Evolutionary conservation across 2,113 vertebrate species (phyloP).

Genomic region (Mastomys coucha): DNA sequence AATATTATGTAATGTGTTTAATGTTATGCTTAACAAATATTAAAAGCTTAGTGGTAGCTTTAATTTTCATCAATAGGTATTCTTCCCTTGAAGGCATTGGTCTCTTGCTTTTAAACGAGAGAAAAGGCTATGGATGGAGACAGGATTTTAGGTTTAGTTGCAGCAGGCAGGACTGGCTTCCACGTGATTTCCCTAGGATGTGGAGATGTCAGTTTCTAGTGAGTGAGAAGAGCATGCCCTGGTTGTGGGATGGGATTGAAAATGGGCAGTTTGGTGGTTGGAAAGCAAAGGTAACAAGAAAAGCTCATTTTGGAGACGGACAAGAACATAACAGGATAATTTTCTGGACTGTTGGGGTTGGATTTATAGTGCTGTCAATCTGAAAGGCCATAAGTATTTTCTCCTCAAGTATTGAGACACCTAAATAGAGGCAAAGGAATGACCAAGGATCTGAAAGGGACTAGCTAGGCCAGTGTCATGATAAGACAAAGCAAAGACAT

Average conservation of each 20-base stretch:
- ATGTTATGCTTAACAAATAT: neutral
- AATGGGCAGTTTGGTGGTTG: neutral
- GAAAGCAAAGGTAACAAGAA: slow-evolving; percentile 36
- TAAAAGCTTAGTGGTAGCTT: neutral
- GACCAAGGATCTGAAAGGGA: neutral
- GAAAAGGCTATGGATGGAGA: neutral
- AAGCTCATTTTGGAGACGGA: slow-evolving; percentile 7
- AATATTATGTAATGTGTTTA: neutral
- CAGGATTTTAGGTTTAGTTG: neutral
- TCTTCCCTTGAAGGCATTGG: neutral
- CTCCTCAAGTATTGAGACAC: neutral
- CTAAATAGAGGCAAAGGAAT: neutral
- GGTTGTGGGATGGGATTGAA: neutral
- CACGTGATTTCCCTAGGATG: neutral
- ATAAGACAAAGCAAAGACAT: neutral
- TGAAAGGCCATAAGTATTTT: neutral
- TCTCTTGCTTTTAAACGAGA: neutral
- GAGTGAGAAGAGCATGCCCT: neutral
- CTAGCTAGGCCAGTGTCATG: neutral
- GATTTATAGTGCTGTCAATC: neutral
- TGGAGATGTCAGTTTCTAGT: neutral
- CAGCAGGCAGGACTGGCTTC: neutral
- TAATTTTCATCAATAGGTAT: neutral
- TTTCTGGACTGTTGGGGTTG: neutral
- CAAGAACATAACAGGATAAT: neutral